Conservation (phyloP, 2,113 vertebrate genomes). For the Campylorhamphus procurvoides region DNA sequence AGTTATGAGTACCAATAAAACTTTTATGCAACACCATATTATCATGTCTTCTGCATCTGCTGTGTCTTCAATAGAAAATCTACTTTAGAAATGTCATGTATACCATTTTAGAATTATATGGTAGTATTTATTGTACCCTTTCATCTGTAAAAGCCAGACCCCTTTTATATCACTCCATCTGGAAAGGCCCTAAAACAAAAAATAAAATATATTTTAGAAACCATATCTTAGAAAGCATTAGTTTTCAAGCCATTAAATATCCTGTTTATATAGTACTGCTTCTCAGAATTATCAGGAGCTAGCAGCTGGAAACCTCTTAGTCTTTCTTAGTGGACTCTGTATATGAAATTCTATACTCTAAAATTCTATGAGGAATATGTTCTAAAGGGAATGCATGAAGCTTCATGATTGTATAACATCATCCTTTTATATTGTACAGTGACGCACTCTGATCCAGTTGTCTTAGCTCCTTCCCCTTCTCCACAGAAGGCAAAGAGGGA, state of each 20-base stretch:
- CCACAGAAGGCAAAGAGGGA: not conserved
- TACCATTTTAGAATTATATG: conserved; percentile 23
- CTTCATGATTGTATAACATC: not conserved
- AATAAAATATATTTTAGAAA: conserved; percentile 28
- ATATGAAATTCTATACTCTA: not conserved
- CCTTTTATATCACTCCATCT: conserved; percentile 10
- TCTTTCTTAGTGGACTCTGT: not conserved
- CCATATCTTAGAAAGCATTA: not conserved
- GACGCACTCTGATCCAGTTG: not conserved
- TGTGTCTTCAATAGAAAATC: conserved; percentile 26
- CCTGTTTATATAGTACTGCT: not conserved
- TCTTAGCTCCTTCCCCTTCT: not conserved
- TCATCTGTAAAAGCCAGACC: conserved; percentile 30
- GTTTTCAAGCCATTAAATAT: not conserved
- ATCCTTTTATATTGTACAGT: not conserved
- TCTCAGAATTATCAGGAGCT: not conserved
- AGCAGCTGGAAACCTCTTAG: not conserved
- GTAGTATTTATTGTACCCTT: conserved; percentile 26
- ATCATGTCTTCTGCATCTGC: conserved; percentile 44
- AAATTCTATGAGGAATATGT: not conserved
- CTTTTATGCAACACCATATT: conserved; percentile 53
- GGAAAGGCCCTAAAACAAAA: conserved; percentile 8
- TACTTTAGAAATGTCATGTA: conserved; percentile 43
- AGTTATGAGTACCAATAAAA: conserved; percentile 59
- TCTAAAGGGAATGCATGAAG: not conserved